Conservation (phyloP, 2,888 invertebrate genomes). For the Helobdella robusta region DNA sequence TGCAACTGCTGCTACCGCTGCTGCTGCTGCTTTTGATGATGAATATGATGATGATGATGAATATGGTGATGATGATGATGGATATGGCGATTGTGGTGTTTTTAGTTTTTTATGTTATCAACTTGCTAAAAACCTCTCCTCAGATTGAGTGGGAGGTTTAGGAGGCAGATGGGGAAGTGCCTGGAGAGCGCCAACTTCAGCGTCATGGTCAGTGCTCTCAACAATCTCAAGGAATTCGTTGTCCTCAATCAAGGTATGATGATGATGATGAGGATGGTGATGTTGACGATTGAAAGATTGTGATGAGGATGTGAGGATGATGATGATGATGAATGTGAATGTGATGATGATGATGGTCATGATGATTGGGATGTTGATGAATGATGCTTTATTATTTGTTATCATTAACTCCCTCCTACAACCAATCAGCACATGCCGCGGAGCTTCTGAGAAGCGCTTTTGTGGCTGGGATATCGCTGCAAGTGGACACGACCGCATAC, state of each 20-base stretch:
- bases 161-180: conserved; percentile 56
- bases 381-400: conserved; percentile 1
- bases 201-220: conserved; percentile 67
- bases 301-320: no score
- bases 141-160: neutral
- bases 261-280: neutral
- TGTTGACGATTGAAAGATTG: conserved; percentile 1
- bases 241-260: conserved; percentile 55
- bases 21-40: neutral
- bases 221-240: conserved; percentile 71
- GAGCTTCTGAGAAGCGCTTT: conserved; percentile 71
- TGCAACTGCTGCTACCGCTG: neutral
- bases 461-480: conserved; percentile 67
- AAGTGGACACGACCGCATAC: conserved; percentile 65
- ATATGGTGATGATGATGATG: no score
- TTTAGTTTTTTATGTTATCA: neutral
- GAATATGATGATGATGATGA: no score
- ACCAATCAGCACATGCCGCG: conserved; percentile 63
- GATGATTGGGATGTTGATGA: neutral
- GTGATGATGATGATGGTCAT: neutral
- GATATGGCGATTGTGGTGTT: no score
- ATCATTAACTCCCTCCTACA: neutral
- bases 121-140: neutral
- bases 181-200: conserved; percentile 70
- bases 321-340: neutral